Evolutionary conservation across 2,113 vertebrate species (phyloP), one percentile per base, ranked within the genome.

Genomic region (Cryptotis parvus): DNA sequence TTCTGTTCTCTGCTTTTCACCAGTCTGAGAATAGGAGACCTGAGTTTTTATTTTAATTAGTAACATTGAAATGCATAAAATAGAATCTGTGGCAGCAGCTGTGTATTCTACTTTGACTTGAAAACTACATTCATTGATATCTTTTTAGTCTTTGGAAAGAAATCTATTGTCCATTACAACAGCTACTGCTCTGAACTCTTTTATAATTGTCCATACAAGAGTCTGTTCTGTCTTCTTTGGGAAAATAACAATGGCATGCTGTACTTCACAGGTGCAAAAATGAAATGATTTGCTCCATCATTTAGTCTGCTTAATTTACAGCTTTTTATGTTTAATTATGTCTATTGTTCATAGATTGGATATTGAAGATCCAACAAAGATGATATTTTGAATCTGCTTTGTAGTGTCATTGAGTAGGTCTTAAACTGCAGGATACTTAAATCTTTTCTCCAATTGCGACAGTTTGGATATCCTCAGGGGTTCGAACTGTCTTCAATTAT

Each of bases 241-340:
- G 65, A 89, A 88, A 95, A 91, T 94, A 91, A 97, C 94, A 97
- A 95, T 94, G 83, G 29, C 61, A 91, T 43, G 92, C 72, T 63
- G 75, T 61, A 96, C 94, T 96, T 95, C 52, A 75, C 86, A 96
- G 91, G 75, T 78, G 61, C 93, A 95, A 82, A 94, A 90, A 92
- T 92, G 90, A 95, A 93, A 70, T 79, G 73, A 92, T 94, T 49
- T 92, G 29, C 43, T 61, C 84, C 74, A 73, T 94, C 96, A 76
- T 45, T 69, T 91, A 89, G 93, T 45, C 86, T 86, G 83, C 76
- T 58, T 90, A 95, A 94, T 95, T 96, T 96, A 91, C 91, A 95
- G 92, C 73, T 89, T 95, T 94, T 95, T 96, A 80, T 94, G 92
- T 96, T 95, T 95, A 96, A 96, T 97, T 95, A 91, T n/a, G 72